Percentiles rank a stretch among this genome's conserved stretches.
phyloP scores from a whole-genome alignment of 2,113 vertebrate species.

The Deroptyus accipitrinus region DNA sequence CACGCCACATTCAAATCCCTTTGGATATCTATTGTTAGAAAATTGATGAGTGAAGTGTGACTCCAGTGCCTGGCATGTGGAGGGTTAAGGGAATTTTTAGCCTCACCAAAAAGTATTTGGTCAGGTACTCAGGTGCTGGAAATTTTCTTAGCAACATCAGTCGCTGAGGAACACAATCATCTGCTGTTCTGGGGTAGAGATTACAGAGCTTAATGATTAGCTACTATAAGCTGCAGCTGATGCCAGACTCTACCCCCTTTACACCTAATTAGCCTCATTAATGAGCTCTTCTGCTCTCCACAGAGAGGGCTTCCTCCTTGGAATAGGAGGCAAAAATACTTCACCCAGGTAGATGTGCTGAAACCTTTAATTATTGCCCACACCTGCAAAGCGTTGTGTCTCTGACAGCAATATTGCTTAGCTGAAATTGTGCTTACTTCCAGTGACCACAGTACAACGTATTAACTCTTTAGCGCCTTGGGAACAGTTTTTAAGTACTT shows the following conservation, averaged over 20 bases:
- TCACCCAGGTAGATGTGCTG: conserved; percentile 84
- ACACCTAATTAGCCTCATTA: conserved; percentile 98
- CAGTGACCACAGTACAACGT: conserved; percentile 43
- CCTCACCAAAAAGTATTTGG: conserved; percentile 66
- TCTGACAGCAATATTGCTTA: conserved; percentile 69
- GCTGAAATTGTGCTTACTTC: conserved; percentile 68
- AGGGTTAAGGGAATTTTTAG: conserved; percentile 67
- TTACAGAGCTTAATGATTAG: conserved; percentile 95
- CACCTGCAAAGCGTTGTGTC: conserved; percentile 78
- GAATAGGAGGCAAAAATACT: conserved; percentile 87
- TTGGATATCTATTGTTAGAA: not conserved
- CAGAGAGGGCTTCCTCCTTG: conserved; percentile 81
- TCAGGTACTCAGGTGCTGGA: conserved; percentile 81
- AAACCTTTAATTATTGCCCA: conserved; percentile 83
- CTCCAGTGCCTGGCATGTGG: not conserved
- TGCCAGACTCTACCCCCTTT: conserved; percentile 90
- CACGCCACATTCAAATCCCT: not conserved
- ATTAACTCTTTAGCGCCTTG: conserved; percentile 67
- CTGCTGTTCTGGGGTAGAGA: conserved; percentile 87
- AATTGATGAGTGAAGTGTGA: not conserved
- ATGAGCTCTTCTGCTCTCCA: conserved; percentile 87
- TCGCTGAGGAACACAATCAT: conserved; percentile 84
- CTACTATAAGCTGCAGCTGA: conserved; percentile 90
- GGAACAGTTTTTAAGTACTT: not conserved
- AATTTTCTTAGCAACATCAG: conserved; percentile 69